Conservation (phyloP, 23 tunicate species). For the Styela clava region DNA sequence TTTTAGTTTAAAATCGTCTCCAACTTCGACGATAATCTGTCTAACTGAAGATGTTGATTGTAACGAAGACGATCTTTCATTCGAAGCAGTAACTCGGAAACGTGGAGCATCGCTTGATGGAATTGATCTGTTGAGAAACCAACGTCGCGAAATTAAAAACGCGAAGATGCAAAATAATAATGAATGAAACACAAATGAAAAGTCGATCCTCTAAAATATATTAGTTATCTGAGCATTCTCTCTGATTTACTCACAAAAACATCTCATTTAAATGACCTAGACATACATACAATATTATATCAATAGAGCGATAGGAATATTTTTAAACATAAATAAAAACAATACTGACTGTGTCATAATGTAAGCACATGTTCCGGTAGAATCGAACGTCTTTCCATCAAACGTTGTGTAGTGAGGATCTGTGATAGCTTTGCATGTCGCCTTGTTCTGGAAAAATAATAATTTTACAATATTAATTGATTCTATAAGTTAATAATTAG, state of each 20-base stretch:
- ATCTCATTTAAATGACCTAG: too few relatives aligned
- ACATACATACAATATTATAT: too few relatives aligned
- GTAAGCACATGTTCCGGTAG: constrained; percentile 56
- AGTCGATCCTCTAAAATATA: background rate
- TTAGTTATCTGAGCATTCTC: too few relatives aligned
- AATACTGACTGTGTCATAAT: constrained; percentile 45
- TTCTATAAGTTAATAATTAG: too few relatives aligned
- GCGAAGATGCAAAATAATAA: too few relatives aligned
- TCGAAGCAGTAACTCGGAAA: constrained; percentile 46
- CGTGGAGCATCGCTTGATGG: constrained; percentile 34
- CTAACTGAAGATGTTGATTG: constrained; percentile 32
- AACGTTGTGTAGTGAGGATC: constrained; percentile 70
- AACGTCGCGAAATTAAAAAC: too few relatives aligned
- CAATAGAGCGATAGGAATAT: too few relatives aligned
- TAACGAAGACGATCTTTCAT: constrained; percentile 24
- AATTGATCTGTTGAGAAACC: constrained; percentile 9
- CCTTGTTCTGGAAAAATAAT: constrained; percentile 31
- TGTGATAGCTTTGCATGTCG: constrained; percentile 52
- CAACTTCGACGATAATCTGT: constrained; percentile 30
- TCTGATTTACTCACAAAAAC: too few relatives aligned
- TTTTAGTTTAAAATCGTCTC: constrained; percentile 6
- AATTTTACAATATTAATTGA: background rate
- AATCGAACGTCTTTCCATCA: constrained; percentile 45
- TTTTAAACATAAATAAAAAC: too few relatives aligned
- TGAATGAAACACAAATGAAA: background rate